phyloP scores from a whole-genome alignment of 2,113 vertebrate genomes.

The Aspiorhynchus laticeps region DNA sequence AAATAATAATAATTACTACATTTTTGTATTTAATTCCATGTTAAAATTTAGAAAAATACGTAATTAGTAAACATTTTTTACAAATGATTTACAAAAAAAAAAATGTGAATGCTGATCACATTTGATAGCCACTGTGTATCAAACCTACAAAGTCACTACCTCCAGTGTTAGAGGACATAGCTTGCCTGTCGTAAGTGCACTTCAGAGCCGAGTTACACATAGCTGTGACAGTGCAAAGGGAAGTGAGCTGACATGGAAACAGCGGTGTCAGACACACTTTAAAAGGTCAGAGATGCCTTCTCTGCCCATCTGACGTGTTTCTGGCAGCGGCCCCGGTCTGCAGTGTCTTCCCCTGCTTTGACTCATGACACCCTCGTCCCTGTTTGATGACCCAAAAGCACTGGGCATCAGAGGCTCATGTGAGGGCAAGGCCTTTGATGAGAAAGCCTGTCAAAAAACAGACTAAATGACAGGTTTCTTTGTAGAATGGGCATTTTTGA shows the following conservation, averaged over 20 bases:
- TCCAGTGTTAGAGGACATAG: slow-evolving; percentile 13
- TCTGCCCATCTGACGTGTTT: slow-evolving; percentile 32
- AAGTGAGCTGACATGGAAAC: slow-evolving; percentile 74
- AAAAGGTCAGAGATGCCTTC: slow-evolving; percentile 66
- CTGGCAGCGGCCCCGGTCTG: slow-evolving; percentile 39
- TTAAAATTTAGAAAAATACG: not conserved
- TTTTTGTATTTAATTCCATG: not conserved
- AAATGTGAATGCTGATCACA: not conserved
- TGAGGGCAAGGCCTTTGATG: slow-evolving; percentile 72
- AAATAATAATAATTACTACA: too few species aligned
- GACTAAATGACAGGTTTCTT: slow-evolving; percentile 66
- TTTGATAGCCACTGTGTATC: not conserved
- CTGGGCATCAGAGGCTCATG: slow-evolving; percentile 63
- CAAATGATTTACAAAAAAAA: not conserved
- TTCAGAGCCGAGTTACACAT: not conserved
- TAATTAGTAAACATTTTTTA: not conserved
- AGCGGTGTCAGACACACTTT: slow-evolving; percentile 66
- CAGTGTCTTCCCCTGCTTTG: slow-evolving; percentile 56
- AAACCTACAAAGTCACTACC: slow-evolving; percentile 9
- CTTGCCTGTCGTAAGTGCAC: slow-evolving; percentile 8
- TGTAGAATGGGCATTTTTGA: slow-evolving; percentile 61
- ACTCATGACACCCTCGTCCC: slow-evolving; percentile 57
- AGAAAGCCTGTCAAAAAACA: slow-evolving; percentile 62
- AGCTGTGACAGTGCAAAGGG: slow-evolving; percentile 71
- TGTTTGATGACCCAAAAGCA: slow-evolving; percentile 68